Base-by-base conservation (phyloP, 2,888 invertebrate genomes). In the Chloroclystis v-ata region DNA sequence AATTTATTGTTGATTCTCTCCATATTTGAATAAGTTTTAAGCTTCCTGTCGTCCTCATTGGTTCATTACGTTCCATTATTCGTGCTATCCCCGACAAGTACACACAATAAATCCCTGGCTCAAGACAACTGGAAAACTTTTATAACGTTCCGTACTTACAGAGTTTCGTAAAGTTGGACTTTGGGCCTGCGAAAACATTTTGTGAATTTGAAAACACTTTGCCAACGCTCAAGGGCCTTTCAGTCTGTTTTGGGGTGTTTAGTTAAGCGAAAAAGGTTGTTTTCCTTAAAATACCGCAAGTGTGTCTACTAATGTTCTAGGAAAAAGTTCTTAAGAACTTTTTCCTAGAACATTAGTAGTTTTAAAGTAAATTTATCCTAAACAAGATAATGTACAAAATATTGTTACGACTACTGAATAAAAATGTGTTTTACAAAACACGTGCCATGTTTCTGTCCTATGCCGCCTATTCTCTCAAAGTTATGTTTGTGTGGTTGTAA, bases 151-250 rank as follows among this genome's bases (percentile, higher is more conserved):
- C n/a, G n/a, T n/a, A n/a, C n/a, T 16, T 16, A 37, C 37, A 24
- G 38, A 9, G 25, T 29, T 28, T 25, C 26, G 14, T 33, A 16
- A 33, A 33, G 32, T 33, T 33, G 32, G 16, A 35, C 20, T 20
- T 10, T 1, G 20, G 30, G 10, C 24, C 32, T 24, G 28, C 16
- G 43, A 40, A 43, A 47, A 50, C 40, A 40, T 47, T 49, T 41
- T 50, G 50, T 26, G 46, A 43, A 37, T 40, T 44, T 20, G 25
- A 35, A 37, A 40, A 37, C 20, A 28, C 37, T 37, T 41, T 20
- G 35, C 20, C 10, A 25, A 16, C 14, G 32, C 16, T 30, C 16
- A n/a, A 38, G 35, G 14, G 20, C 37, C 30, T 45, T 16, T 33
- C 33, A 30, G 37, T 10, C 26, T 39, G 29, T 33, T 32, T 25